Percentiles rank a stretch among this genome's conserved stretches.
Conservation (phyloP, 2,797 vertebrate species). For the Telmatherina bonti region DNA sequence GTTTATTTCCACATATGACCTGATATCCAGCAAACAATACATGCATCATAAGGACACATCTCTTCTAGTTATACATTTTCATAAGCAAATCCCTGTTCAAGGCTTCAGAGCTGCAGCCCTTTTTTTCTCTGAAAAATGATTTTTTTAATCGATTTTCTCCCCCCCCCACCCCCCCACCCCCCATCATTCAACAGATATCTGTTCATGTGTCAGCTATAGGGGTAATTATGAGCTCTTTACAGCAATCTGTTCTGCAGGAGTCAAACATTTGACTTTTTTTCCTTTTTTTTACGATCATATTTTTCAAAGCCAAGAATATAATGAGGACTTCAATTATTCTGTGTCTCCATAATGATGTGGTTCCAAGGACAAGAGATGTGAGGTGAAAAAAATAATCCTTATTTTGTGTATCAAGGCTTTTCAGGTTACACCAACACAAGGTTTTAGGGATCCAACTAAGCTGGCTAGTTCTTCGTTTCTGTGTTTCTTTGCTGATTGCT, state of each 20-base stretch:
- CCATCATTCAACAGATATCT: neutral
- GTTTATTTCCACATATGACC: slow-evolving; percentile 9
- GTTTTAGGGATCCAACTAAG: neutral
- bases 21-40: neutral
- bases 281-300: no score
- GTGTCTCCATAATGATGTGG: no score
- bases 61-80: slow-evolving; percentile 5
- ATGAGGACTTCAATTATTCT: no score
- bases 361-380: neutral
- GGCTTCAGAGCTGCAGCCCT: neutral
- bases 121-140: neutral
- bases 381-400: neutral
- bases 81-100: slow-evolving; percentile 1
- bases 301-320: no score
- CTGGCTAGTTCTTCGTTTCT: neutral
- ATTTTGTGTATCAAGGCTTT: neutral
- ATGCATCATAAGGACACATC: slow-evolving; percentile 10
- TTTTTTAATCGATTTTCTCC: neutral
- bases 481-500: neutral
- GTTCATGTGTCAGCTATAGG: neutral
- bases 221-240: neutral
- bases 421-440: neutral
- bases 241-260: neutral
- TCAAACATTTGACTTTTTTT: neutral
- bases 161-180: no score